Conservation (phyloP, 1,140 invertebrate species). For the Drosophila nigrodunni region DNA sequence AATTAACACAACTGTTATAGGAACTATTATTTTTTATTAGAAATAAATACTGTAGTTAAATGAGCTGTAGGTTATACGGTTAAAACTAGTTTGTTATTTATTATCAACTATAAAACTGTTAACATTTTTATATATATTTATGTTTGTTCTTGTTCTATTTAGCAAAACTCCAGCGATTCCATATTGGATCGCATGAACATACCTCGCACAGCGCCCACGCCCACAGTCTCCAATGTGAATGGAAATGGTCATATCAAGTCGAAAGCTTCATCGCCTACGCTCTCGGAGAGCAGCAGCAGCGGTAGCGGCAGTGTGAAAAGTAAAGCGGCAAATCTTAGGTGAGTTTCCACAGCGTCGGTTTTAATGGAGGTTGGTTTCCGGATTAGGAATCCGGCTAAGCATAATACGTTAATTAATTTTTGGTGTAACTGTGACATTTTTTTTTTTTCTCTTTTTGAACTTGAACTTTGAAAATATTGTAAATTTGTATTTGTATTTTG, state of each 20-base stretch:
- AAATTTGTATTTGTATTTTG: constrained; percentile 40
- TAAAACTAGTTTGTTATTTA: too few relatives aligned
- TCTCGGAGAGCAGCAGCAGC: constrained; percentile 74
- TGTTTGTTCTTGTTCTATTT: constrained; percentile 10
- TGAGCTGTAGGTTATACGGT: too few relatives aligned
- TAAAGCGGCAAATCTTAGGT: constrained; percentile 83
- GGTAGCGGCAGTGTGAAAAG: constrained; percentile 73
- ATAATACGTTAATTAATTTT: not conserved
- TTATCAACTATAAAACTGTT: not conserved
- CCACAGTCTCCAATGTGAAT: constrained; percentile 28
- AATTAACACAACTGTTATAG: too few relatives aligned
- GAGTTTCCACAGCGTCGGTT: constrained; percentile 41
- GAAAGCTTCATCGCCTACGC: constrained; percentile 76
- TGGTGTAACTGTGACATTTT: constrained; percentile 8
- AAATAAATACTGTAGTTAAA: too few relatives aligned
- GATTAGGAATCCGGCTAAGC: not conserved
- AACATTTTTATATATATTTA: not conserved
- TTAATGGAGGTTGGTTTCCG: not conserved
- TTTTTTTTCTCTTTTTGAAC: constrained; percentile 31
- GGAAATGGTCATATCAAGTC: constrained; percentile 39
- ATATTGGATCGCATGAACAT: constrained; percentile 80
- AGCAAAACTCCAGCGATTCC: constrained; percentile 65
- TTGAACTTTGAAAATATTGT: constrained; percentile 33
- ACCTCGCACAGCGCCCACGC: constrained; percentile 48
- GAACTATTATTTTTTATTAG: too few relatives aligned